A percentile compares a stretch with the other conserved stretches of the same genome.
phyloP scores from a whole-genome alignment of 1,140 invertebrate genomes.

The Lucilia cuprina region DNA sequence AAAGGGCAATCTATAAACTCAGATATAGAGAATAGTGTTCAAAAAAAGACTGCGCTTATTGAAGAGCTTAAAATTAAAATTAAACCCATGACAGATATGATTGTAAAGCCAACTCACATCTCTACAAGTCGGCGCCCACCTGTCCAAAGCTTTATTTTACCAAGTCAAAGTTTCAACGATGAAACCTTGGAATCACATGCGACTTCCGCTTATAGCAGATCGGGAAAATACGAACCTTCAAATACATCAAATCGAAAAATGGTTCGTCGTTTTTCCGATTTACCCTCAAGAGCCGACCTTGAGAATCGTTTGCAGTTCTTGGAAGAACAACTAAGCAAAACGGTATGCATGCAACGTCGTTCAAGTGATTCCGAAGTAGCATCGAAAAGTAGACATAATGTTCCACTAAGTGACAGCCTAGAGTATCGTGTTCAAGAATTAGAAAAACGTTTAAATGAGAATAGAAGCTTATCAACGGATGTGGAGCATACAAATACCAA shows the following conservation, averaged over 20 bases:
- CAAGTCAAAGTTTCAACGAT: conserved; percentile 42
- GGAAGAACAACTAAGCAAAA: conserved; percentile 58
- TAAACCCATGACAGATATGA: conserved; percentile 46
- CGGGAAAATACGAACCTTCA: conserved; percentile 56
- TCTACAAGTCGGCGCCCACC: conserved; percentile 47
- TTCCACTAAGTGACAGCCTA: conserved; percentile 41
- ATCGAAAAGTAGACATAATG: conserved; percentile 45
- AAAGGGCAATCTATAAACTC: background rate
- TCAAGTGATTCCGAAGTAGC: conserved; percentile 63
- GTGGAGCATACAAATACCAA: conserved; percentile 19
- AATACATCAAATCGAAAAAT: conserved; percentile 45
- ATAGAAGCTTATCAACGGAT: conserved; percentile 48
- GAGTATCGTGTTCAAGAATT: conserved; percentile 54
- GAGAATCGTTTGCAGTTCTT: conserved; percentile 61
- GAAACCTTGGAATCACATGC: conserved; percentile 62
- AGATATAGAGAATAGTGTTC: conserved; percentile 39
- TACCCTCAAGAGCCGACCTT: conserved; percentile 59
- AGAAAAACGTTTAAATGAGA: conserved; percentile 58
- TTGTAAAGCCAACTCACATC: conserved; percentile 53
- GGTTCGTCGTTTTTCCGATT: conserved; percentile 62
- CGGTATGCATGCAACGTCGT: conserved; percentile 61
- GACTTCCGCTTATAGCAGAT: conserved; percentile 59
- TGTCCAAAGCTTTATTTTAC: conserved; percentile 23
- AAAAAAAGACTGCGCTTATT: conserved; percentile 46
- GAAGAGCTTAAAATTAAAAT: conserved; percentile 57